A percentile compares a stretch with the other conserved stretches of the same genome.
Evolutionary conservation across 92 coral and sea anemone species (phyloP).

Genomic region (Porites rus): DNA sequence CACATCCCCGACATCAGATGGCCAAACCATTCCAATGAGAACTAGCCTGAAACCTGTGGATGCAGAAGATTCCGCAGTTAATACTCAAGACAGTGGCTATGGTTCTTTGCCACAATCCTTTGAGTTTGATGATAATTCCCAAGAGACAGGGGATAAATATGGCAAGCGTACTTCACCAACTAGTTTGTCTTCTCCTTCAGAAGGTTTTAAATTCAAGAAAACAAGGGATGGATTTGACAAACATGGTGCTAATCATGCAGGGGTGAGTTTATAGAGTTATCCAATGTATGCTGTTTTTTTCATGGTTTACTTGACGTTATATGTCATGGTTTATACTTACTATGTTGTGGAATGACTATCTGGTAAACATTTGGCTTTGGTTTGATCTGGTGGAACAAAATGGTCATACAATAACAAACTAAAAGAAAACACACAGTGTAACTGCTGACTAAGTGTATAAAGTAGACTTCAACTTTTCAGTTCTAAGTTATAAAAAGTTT

Average conservation of each 20-base stretch:
- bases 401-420: too few relatives aligned
- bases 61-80: constrained; percentile 40
- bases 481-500: too few relatives aligned
- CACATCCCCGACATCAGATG: constrained; percentile 70
- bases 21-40: constrained; percentile 53
- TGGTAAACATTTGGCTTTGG: too few relatives aligned
- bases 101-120: constrained; percentile 82
- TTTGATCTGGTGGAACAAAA: too few relatives aligned
- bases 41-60: constrained; percentile 52
- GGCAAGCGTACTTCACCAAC: constrained; percentile 96
- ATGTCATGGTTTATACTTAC: too few relatives aligned
- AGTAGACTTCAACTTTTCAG: too few relatives aligned
- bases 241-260: constrained; percentile 38
- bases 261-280: constrained; percentile 22
- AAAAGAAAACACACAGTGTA: too few relatives aligned
- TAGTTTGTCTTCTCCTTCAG: constrained; percentile 84
- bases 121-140: constrained; percentile 76
- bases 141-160: constrained; percentile 76
- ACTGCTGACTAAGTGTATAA: too few relatives aligned
- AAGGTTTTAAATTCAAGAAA: constrained; percentile 78
- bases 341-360: background rate
- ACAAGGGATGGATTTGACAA: constrained; percentile 76
- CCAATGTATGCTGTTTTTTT: too few relatives aligned
- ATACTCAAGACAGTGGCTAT: constrained; percentile 85
- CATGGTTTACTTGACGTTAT: too few relatives aligned